Conservation (phyloP, 1,140 invertebrate species). For the Heliconius hewitsoni region DNA sequence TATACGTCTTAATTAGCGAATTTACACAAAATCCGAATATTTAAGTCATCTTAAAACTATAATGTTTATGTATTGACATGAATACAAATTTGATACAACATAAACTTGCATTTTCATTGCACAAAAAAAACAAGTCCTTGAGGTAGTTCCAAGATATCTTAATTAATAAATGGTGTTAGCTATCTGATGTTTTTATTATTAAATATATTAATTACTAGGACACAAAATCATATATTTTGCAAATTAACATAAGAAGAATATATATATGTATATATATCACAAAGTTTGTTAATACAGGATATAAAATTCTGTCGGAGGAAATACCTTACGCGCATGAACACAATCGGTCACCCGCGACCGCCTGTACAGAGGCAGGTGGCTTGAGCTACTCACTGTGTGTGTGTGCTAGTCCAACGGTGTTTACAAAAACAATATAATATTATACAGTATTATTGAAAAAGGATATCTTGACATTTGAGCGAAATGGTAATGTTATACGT, state of each 20-base stretch:
- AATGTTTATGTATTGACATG: not conserved
- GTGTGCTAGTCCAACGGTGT: not conserved
- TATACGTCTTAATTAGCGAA: no score
- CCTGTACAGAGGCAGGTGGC: not conserved
- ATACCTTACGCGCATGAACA: not conserved
- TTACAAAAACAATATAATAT: slow-evolving; percentile 1
- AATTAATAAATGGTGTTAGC: not conserved
- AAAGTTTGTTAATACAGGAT: not conserved
- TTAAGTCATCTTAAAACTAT: not conserved
- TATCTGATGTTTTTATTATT: no score
- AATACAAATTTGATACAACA: not conserved
- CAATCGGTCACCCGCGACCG: slow-evolving; percentile 1
- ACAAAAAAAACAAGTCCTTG: no score
- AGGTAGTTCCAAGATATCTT: not conserved
- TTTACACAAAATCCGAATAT: no score
- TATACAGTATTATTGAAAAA: not conserved
- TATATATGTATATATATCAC: not conserved
- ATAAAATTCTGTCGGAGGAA: not conserved
- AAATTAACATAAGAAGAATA: not conserved
- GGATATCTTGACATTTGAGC: not conserved
- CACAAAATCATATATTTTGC: not conserved
- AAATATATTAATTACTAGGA: not conserved
- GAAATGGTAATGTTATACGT: not conserved
- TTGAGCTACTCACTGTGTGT: not conserved
- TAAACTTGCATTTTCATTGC: no score